Base-by-base conservation (phyloP, 2,888 invertebrate species). In the Hedychridium roseum region DNA sequence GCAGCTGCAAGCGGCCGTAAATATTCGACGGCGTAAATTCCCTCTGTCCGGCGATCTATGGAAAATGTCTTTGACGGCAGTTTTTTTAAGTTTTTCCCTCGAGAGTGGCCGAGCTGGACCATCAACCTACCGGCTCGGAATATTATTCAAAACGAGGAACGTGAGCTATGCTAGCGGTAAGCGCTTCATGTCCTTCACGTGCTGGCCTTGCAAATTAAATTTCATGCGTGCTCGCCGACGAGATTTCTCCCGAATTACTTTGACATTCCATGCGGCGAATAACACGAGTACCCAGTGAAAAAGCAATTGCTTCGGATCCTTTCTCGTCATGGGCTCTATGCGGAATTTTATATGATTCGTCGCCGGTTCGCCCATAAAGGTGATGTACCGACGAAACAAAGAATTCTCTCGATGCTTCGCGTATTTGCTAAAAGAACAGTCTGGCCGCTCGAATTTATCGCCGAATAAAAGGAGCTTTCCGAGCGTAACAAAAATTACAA, bases 171-270 rank as follows among this genome's bases (percentile, higher is more conserved):
- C 5, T n/a, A 27, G 9, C 11, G 2, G 35, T 41, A 43, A 57
- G 49, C 38, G 42, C 18, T 32, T 23, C 44, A 21, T 43, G 36
- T 47, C 49, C 43, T 50, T 39, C 50, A 41, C 21, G 17, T n/a
- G n/a, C n/a, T n/a, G n/a, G n/a, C 43, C 5, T 2, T 18, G 43
- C 43, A 16, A 30, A 39, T 16, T 53, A 57, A 57, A 57, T 50
- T 54, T 54, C 34, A 43, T 39, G 34, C 46, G 45, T 42, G 43
- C 50, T 47, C 41, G 40, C 37, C 46, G 21, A 36, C 57, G n/a
- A 7, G n/a, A n/a, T 28, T 28, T 28, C 14, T 28, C 28, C 28
- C 28, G 14, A 28, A 11, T 28, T 11, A 15, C 14, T 31, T 15
- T 31, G 15, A 15, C 15, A n/a, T 15, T 15, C 16, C 9, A 16